Evolutionary conservation across 1,140 invertebrate species (phyloP), one percentile per base, ranked within the genome.

Genomic region (Bicyclus anynana): DNA sequence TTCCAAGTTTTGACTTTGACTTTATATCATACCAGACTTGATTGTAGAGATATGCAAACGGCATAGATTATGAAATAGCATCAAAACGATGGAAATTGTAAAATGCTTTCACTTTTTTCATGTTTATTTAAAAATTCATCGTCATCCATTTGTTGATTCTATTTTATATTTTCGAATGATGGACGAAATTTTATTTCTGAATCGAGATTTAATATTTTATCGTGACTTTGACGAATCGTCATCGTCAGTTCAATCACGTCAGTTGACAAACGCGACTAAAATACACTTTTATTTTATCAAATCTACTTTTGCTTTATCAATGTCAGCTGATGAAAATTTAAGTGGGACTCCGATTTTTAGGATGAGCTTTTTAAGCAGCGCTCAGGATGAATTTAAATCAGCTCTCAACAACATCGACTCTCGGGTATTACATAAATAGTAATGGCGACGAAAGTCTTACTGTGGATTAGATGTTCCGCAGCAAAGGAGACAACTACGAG

Each of bases 381-480:
- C 68, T 64, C 69, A 73, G 71, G 77, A 75, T 79, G 80, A 84
- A 84, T 84, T 75, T 79, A 76, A 80, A 84, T 76, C 64, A 82
- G 77, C 74, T 77, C 63, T 73, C 68, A 76, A 72, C 72, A 65
- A 61, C 72, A 72, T 74, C 67, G 72, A 76, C 67, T 77, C 59
- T 77, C 59, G 67, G 67, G 70, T 73, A 72, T 68, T 76, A 71
- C 72, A 81, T 84, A 77, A 81, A 84, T 84, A 81, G 80, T 84
- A 84, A 84, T 84, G 77, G n/a, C 21, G 35, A 21, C 35, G 13
- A 48, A 67, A 72, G 67, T 71, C 65, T 74, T 67, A 76, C 74
- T 71, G 67, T 65, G 64, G 74, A 80, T 80, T 79, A 78, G 63
- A 57, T 48, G 59, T 12, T 23, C 7, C 7, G 23, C 26, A 27